A percentile compares a stretch with the other conserved stretches of the same genome.
These are phyloP conservation scores for Endomychus coccineus DNA, from an alignment of 2,888 invertebrate genomes.

Conservation along the genomic window DNA sequence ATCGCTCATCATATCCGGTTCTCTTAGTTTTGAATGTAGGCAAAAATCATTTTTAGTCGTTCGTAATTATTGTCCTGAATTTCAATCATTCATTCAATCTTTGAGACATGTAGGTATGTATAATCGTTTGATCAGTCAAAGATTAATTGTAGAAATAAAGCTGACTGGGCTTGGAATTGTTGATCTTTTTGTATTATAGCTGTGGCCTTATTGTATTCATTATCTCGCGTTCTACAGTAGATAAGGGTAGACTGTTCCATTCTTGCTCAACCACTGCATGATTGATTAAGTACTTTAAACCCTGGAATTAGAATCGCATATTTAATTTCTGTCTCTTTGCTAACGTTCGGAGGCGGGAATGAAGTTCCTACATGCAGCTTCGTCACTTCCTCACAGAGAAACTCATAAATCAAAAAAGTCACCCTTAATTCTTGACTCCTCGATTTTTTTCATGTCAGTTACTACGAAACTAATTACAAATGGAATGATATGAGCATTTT, in stretches of 20 bases:
- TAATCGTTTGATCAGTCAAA: constrained; percentile 11
- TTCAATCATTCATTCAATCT: too few species aligned
- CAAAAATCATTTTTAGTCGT: too few species aligned
- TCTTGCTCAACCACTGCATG: constrained; percentile 29
- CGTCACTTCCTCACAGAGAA: constrained; percentile 37
- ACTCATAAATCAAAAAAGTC: constrained; percentile 44
- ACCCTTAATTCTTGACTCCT: constrained; percentile 31
- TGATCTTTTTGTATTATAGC: constrained; percentile 15
- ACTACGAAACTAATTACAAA: constrained; percentile 13
- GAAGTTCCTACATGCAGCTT: constrained; percentile 20
- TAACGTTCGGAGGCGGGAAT: constrained; percentile 15
- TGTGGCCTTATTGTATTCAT: constrained; percentile 13
- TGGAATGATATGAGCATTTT: too few species aligned
- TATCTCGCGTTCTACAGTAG: constrained; percentile 13
- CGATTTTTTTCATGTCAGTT: constrained; percentile 5
- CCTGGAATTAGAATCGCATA: constrained; percentile 43
- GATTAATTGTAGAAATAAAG: constrained; percentile 15
- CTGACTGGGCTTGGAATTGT: constrained; percentile 11
- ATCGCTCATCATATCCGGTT: too few species aligned
- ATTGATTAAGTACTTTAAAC: constrained; percentile 44
- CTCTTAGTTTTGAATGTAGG: too few species aligned
- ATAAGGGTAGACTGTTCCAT: constrained; percentile 13
- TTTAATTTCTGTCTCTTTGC: constrained; percentile 26
- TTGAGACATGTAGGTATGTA: constrained; percentile 11
- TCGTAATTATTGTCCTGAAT: too few species aligned